Evolutionary conservation across 1,140 invertebrate species (phyloP), one percentile per base, ranked within the genome.

Genomic region (Uloborus diversus): DNA sequence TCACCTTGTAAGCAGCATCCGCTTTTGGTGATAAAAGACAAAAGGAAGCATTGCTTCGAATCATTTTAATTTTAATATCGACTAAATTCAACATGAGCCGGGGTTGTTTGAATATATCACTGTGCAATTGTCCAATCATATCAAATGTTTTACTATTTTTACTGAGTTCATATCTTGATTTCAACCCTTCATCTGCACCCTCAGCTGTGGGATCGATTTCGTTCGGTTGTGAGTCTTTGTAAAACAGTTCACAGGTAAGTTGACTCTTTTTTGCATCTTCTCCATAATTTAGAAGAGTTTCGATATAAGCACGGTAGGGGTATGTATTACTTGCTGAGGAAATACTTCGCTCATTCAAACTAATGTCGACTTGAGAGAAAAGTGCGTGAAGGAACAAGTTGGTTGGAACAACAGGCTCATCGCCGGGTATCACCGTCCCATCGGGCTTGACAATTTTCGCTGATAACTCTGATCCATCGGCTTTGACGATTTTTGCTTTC

Each of bases 51-150:
- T 61, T 61, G 30, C 57, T 61, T 9, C 57, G 57, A 7, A 61
- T 28, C 57, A 61, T 61, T 2, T 61, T 61, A 32, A 61, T 61
- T 30, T 61, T 61, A 7, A 61, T 28, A 20, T 61, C 57, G 5
- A 61, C 57, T 32, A 61, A 32, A 61, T 61, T 61, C 20, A 61
- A 2, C 57, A 61, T 7, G 57, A 61, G 57, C 14, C 57, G 57
- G 20, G 27, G 27, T 30, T 61, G 57, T 30, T 61, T 13, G 30
- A 61, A 61, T 14, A 32, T 61, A 28, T 61, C 57, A 3, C 57
- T 28, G n/a, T 61, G 57, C 20, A 61, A 20, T 28, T 61, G 25
- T 32, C 57, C 57, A 11, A 61, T 61, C 57, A 61, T 1, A 32
- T 61, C 57, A 7, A 61, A 7, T 17, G 11, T 17, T 30, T 30